These are phyloP conservation scores for Elaphurus davidianus DNA, from an alignment of 2,113 vertebrate species.

Conservation along the genomic window DNA sequence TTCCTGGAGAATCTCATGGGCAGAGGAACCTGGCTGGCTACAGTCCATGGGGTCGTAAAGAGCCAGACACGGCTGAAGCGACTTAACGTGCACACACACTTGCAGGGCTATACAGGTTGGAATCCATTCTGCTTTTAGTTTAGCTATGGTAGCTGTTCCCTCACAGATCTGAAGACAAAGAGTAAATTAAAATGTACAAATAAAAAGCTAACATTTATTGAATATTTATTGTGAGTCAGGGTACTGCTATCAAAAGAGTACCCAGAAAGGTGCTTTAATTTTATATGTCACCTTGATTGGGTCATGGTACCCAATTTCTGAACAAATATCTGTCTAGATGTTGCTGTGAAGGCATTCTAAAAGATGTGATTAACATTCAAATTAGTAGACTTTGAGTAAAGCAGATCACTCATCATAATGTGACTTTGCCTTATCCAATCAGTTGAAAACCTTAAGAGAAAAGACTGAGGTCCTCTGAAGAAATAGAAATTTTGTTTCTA, in stretches of 20 bases:
- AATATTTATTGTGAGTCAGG: not conserved
- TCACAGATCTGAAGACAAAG: not conserved
- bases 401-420: not conserved
- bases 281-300: not conserved
- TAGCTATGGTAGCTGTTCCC: not conserved
- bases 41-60: not conserved
- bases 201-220: not conserved
- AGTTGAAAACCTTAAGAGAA: not conserved
- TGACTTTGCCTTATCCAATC: not conserved
- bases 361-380: not conserved
- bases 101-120: not conserved
- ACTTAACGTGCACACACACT: not conserved
- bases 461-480: not conserved
- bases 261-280: not conserved
- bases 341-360: not conserved
- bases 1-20: not conserved
- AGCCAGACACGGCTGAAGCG: not conserved
- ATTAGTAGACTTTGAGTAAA: not conserved
- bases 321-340: not conserved
- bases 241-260: not conserved
- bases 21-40: not conserved
- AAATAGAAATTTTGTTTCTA: not conserved
- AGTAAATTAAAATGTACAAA: not conserved
- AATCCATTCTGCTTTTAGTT: not conserved
- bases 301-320: not conserved